Evolutionary conservation across 2,888 invertebrate genomes (phyloP), one percentile per base, ranked within the genome.

Genomic region (Stenchaetothrips biformis): DNA sequence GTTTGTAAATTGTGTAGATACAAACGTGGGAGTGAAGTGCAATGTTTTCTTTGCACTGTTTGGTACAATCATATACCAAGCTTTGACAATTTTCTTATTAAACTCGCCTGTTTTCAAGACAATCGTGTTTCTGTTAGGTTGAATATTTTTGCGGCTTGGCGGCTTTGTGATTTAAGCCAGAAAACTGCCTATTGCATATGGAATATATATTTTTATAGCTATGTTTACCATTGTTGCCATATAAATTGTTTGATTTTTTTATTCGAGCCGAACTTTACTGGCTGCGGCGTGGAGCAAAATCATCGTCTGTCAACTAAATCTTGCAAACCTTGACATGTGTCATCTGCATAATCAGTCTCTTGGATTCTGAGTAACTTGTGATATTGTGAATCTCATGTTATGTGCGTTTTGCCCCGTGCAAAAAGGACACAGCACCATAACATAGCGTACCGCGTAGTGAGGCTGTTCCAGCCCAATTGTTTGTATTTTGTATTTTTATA

Each of bases 401-500:
- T 18, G 18, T 74, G 67, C 25, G 7, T 25, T 25, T 25, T 25
- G 25, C 13, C 25, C 25, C 67, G n/a, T 21, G 21, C 21, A 21
- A 67, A 67, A 25, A 37, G 37, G 37, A 37, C 37, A 37, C 37
- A 37, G 37, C 37, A 37, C 37, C 37, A 37, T 37, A 37, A 37
- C 37, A 37, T 37, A 37, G 37, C 37, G 37, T 37, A 37, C 37
- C 37, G 37, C 25, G 21, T 59, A 74, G 67, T 74, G 67, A 74
- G 25, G 21, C 7, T 25, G 11, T 25, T 3, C 25, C 21, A 21
- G 21, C 25, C 59, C 59, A 7, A 11, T 74, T 74, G 67, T 74
- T 74, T 74, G 67, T 25, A 74, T 74, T 74, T 74, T 74, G 67
- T 74, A 74, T 74, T 74, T 74, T 74, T 74, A 21, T 74, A 74